Evolutionary conservation across 2,888 invertebrate species (phyloP).

Genomic region (Empis stercorea): DNA sequence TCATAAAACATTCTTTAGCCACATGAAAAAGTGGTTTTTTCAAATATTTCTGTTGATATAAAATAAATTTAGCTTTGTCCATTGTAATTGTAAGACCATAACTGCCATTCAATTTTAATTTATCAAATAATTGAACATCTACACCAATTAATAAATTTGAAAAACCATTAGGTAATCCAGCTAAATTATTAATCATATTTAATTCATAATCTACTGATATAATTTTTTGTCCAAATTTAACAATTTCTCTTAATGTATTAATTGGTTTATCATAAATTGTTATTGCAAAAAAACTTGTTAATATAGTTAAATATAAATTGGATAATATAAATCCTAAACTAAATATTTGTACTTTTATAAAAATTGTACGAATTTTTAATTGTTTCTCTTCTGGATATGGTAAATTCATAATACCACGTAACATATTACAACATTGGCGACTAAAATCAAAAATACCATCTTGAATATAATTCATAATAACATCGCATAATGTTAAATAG

Average conservation of each 20-base stretch:
- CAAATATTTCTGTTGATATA: conserved; percentile 18
- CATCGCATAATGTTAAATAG: neutral
- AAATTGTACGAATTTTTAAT: conserved; percentile 1
- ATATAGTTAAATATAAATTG: conserved; percentile 19
- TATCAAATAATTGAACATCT: conserved; percentile 7
- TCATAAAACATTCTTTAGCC: conserved; percentile 17
- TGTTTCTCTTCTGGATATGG: neutral
- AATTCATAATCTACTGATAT: conserved; percentile 17
- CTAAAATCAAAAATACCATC: neutral
- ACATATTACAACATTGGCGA: neutral
- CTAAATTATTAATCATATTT: conserved; percentile 15
- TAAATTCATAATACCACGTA: neutral
- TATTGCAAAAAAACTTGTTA: conserved; percentile 22
- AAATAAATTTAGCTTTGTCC: conserved; percentile 17
- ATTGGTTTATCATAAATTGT: conserved; percentile 16
- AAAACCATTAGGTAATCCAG: conserved; percentile 16
- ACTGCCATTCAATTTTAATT: conserved; percentile 5
- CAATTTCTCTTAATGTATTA: conserved; percentile 14
- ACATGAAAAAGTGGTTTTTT: conserved; percentile 15
- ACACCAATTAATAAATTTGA: conserved; percentile 13
- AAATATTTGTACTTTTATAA: conserved; percentile 12
- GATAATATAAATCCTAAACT: conserved; percentile 20
- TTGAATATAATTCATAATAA: neutral
- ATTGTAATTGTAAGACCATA: conserved; percentile 14
- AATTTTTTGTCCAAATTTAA: conserved; percentile 11